Evolutionary conservation across 1,140 invertebrate genomes (phyloP).

Genomic region (Polypedilum pembai): DNA sequence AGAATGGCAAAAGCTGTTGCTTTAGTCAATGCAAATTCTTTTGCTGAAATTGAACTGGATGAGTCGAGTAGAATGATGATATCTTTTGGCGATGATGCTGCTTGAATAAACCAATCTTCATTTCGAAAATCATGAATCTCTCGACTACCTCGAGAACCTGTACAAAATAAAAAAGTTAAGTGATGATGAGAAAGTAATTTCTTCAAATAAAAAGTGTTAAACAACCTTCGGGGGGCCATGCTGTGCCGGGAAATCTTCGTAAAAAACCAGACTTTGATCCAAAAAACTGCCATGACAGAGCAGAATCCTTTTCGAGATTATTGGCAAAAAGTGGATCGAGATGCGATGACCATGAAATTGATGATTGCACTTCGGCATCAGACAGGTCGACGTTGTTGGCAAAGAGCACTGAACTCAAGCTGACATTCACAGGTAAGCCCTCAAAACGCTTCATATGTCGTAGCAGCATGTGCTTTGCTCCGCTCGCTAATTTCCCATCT

Average conservation of each 20-base stretch:
- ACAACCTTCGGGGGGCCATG: conserved; percentile 59
- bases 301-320: conserved; percentile 85
- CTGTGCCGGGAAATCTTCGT: conserved; percentile 82
- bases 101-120: conserved; percentile 88
- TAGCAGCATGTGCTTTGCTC: conserved; percentile 58
- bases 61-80: conserved; percentile 84
- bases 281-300: conserved; percentile 94
- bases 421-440: conserved; percentile 75
- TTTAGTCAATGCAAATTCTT: conserved; percentile 73
- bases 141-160: conserved; percentile 49
- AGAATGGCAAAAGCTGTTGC: conserved; percentile 79
- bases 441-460: conserved; percentile 69
- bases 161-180: too few species aligned
- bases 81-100: conserved; percentile 94
- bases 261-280: conserved; percentile 87
- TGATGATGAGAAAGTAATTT: too few species aligned
- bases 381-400: conserved; percentile 66
- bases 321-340: conserved; percentile 84
- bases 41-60: conserved; percentile 81
- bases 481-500: conserved; percentile 58
- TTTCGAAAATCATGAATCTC: conserved; percentile 83
- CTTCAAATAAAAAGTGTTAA: too few species aligned
- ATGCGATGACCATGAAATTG: conserved; percentile 85
- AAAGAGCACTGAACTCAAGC: conserved; percentile 79
- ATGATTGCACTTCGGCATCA: conserved; percentile 74